These are phyloP conservation scores for Sericinus montela DNA, from an alignment of 2,888 invertebrate species.

Conservation along the genomic window DNA sequence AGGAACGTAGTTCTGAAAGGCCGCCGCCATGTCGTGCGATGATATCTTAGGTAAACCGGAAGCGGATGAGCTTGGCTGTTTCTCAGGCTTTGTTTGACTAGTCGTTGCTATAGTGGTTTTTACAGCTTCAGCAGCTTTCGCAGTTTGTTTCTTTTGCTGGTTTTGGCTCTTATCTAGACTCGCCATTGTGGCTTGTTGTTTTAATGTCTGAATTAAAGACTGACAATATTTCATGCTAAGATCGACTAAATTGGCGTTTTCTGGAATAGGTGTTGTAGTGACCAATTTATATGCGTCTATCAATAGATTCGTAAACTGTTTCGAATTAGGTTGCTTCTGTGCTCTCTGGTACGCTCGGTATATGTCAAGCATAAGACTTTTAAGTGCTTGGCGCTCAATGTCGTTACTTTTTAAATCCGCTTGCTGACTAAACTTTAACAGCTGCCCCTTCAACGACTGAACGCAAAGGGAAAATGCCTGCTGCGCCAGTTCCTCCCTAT, in stretches of 20 bases:
- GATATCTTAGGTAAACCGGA: constrained; percentile 53
- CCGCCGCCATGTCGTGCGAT: constrained; percentile 54
- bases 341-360: constrained; percentile 85
- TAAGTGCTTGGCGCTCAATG: constrained; percentile 67
- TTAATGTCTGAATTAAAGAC: constrained; percentile 79
- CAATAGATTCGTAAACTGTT: constrained; percentile 82
- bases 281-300: constrained; percentile 85
- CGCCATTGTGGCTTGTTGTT: constrained; percentile 70
- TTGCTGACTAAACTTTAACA: constrained; percentile 75
- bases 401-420: constrained; percentile 65
- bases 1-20: constrained; percentile 62
- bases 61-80: constrained; percentile 31
- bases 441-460: constrained; percentile 83
- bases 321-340: constrained; percentile 80
- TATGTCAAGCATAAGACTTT: constrained; percentile 76
- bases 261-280: constrained; percentile 79
- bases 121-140: constrained; percentile 41
- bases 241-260: constrained; percentile 82
- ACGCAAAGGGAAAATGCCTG: constrained; percentile 87
- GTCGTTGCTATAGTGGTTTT: constrained; percentile 30
- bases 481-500: constrained; percentile 88
- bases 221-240: constrained; percentile 85
- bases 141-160: constrained; percentile 54
- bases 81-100: constrained; percentile 38
- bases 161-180: constrained; percentile 57